phyloP scores from a whole-genome alignment of 2,797 vertebrate species.

The Dendrocincla tyrannina region DNA sequence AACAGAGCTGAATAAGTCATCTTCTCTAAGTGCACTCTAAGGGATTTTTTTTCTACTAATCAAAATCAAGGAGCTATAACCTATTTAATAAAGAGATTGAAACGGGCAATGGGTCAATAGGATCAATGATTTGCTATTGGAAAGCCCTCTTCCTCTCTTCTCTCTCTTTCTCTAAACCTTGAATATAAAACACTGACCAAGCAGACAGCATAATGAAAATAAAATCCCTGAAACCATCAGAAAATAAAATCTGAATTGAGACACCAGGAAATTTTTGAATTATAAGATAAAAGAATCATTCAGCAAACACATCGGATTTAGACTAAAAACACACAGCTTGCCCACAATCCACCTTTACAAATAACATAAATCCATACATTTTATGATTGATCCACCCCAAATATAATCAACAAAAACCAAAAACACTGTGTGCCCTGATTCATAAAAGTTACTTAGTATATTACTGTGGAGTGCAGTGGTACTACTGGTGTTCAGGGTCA shows the following conservation, averaged over 20 bases:
- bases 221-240: conserved; percentile 40
- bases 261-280: conserved; percentile 10
- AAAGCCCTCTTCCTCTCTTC: not conserved
- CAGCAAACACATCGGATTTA: conserved; percentile 33
- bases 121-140: conserved; percentile 62
- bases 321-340: not conserved
- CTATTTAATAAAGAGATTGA: conserved; percentile 62
- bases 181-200: conserved; percentile 52
- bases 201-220: conserved; percentile 62
- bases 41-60: conserved; percentile 8
- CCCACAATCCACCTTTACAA: conserved; percentile 9
- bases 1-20: conserved; percentile 50
- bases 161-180: not conserved
- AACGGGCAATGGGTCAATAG: conserved; percentile 36
- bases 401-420: not conserved
- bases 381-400: not conserved
- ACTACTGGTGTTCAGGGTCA: not conserved
- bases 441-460: not conserved
- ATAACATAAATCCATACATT: not conserved
- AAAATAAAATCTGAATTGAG: conserved; percentile 59
- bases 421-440: not conserved
- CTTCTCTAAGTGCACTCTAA: conserved; percentile 50
- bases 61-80: conserved; percentile 58
- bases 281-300: conserved; percentile 56
- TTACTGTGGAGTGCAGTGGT: not conserved